Evolutionary conservation across 2,888 invertebrate genomes (phyloP), one percentile per base, ranked within the genome.

Genomic region (Trichogramma dendrolimi): DNA sequence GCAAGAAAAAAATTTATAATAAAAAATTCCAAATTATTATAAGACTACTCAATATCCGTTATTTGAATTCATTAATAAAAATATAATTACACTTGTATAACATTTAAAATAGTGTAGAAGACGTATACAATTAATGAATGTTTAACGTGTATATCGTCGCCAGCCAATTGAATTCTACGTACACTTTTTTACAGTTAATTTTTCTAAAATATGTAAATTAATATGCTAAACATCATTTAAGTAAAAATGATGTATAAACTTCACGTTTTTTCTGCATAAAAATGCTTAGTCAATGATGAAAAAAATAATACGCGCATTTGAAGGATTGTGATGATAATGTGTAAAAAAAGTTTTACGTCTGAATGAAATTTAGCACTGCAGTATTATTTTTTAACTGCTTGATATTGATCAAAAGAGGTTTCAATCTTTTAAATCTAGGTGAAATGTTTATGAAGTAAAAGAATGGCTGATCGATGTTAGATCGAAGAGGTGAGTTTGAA

Each of bases 161-260:
- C 75, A 75, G 75, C 74, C 73, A 75, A 75, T 75, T 75, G 72
- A 72, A 74, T 75, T 73, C 71, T 73, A 27, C 27, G 27, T 27
- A 71, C 69, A 71, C 69, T 73, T 72, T 74, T 75, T 71, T 75
- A 75, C 73, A 70, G 69, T 75, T 75, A 72, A 71, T 75, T 74
- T 75, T 58, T 75, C 72, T 73, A 73, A 74, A 72, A 7, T 46
- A 11, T 58, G 48, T 50, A 49, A 54, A 52, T 40, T 43, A 58
- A 60, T 42, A 27, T 27, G 27, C 27, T 27, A 27, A 27, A 27
- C 27, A 27, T 27, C 27, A 27, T 27, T 27, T 1, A 27, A 27
- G 27, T 27, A 27, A 27, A 27, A 27, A 27, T 27, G 27, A 27
- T 27, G 67, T 70, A 69, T 43, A 63, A 49, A 55, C 10, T 50